These are phyloP conservation scores for Epinephelus lanceolatus DNA, from an alignment of 2,113 vertebrate species.

Conservation along the genomic window DNA sequence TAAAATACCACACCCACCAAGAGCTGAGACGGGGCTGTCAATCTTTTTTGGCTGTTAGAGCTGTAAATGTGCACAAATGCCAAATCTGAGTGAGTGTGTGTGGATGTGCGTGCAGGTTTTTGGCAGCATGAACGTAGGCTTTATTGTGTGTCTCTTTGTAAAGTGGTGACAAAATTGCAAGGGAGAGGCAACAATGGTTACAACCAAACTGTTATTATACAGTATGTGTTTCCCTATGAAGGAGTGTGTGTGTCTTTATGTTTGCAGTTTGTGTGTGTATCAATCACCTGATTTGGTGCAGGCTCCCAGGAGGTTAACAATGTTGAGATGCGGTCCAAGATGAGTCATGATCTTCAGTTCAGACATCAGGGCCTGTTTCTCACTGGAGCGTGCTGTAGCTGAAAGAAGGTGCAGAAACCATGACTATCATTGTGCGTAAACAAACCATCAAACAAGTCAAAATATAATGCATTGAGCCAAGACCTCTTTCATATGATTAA, in stretches of 20 bases:
- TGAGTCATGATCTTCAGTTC: slow-evolving; percentile 99
- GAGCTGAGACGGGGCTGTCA: slow-evolving; percentile 37
- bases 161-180: slow-evolving; percentile 33
- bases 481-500: not conserved
- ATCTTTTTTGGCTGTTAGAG: slow-evolving; percentile 27
- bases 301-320: slow-evolving; percentile 96
- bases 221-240: not conserved
- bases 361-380: slow-evolving; percentile 99
- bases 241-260: not conserved
- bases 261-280: not conserved
- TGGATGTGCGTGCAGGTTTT: not conserved
- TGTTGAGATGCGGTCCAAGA: slow-evolving; percentile 96
- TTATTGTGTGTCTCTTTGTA: slow-evolving; percentile 25
- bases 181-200: slow-evolving; percentile 29
- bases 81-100: slow-evolving; percentile 19
- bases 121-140: slow-evolving; percentile 13
- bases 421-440: slow-evolving; percentile 5
- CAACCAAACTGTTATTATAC: slow-evolving; percentile 6
- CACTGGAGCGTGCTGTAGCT: slow-evolving; percentile 98
- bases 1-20: slow-evolving; percentile 70
- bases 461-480: not conserved
- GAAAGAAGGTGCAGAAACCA: slow-evolving; percentile 15
- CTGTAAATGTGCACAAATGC: slow-evolving; percentile 24
- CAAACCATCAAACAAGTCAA: not conserved
- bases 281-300: slow-evolving; percentile 96